phyloP scores from a whole-genome alignment of 2,888 invertebrate genomes.

The Spatulosminthurus flaviceps region DNA sequence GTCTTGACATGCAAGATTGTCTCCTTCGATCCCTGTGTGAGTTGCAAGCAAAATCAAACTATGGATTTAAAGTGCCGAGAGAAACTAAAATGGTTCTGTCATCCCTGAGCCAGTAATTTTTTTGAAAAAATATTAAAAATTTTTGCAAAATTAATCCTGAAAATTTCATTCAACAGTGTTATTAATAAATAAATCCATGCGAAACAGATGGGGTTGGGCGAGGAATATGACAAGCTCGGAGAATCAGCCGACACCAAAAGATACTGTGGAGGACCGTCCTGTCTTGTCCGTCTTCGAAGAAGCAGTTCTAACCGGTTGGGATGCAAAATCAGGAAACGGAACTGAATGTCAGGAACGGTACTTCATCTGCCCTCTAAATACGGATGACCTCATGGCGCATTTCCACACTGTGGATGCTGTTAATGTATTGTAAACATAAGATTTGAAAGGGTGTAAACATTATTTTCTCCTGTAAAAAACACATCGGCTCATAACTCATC shows the following conservation, averaged over 20 bases:
- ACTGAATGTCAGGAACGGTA: conserved; percentile 62
- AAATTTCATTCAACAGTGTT: too few relatives aligned
- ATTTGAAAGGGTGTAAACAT: too few relatives aligned
- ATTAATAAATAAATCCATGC: too few relatives aligned
- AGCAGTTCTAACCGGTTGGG: conserved; percentile 60
- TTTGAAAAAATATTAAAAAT: too few relatives aligned
- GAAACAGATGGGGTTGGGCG: conserved; percentile 60
- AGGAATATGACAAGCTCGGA: conserved; percentile 47
- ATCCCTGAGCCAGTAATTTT: conserved; percentile 59
- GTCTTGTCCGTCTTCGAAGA: conserved; percentile 62
- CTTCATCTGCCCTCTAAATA: conserved; percentile 60
- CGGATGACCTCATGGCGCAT: conserved; percentile 57
- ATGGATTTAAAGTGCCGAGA: conserved; percentile 54
- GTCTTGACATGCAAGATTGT: conserved; percentile 62
- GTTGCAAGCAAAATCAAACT: conserved; percentile 57
- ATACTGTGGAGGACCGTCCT: conserved; percentile 59
- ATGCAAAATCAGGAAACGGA: conserved; percentile 56
- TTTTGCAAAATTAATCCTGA: neutral
- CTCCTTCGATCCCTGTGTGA: conserved; percentile 60
- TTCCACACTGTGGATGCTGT: conserved; percentile 58
- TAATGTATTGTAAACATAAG: conserved; percentile 55
- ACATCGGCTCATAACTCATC: too few relatives aligned
- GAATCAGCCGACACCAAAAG: conserved; percentile 35
- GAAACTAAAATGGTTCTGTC: conserved; percentile 61
- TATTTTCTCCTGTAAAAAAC: too few relatives aligned